A percentile compares a stretch with the other conserved stretches of the same genome.
Evolutionary conservation across 2,888 invertebrate species (phyloP).

Genomic region (Leucophenga montana): DNA sequence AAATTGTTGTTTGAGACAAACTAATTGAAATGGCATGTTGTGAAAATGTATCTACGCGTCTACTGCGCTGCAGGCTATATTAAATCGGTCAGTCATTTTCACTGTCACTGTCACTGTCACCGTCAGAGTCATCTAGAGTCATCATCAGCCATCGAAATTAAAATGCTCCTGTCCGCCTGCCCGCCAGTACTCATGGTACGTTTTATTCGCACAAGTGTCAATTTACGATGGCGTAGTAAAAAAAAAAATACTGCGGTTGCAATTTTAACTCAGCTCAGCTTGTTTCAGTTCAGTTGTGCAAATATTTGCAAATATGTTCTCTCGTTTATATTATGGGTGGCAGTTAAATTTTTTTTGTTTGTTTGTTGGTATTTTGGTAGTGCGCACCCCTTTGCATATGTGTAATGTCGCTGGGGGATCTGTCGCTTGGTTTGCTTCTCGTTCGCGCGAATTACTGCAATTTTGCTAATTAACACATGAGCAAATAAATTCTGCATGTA

Average conservation of each 20-base stretch:
- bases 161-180: not conserved
- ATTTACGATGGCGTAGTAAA: conserved; percentile 20
- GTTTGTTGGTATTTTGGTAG: too few species aligned
- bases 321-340: too few species aligned
- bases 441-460: conserved; percentile 30
- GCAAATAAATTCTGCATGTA: conserved; percentile 23
- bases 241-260: conserved; percentile 38
- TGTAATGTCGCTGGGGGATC: not conserved
- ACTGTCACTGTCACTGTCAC: conserved; percentile 34
- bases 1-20: conserved; percentile 29
- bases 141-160: conserved; percentile 13
- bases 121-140: conserved; percentile 29
- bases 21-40: conserved; percentile 22
- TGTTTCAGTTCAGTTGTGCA: conserved; percentile 34
- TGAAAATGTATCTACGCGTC: too few species aligned
- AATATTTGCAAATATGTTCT: conserved; percentile 35
- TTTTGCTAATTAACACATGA: conserved; percentile 50
- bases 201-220: conserved; percentile 41
- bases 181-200: not conserved
- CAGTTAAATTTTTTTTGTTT: too few species aligned
- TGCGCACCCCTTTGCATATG: too few species aligned
- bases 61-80: not conserved
- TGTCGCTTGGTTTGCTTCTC: not conserved
- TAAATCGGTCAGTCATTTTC: not conserved
- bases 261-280: conserved; percentile 32